These are phyloP conservation scores for Chionis minor DNA, from an alignment of 2,113 vertebrate genomes.

Conservation along the genomic window DNA sequence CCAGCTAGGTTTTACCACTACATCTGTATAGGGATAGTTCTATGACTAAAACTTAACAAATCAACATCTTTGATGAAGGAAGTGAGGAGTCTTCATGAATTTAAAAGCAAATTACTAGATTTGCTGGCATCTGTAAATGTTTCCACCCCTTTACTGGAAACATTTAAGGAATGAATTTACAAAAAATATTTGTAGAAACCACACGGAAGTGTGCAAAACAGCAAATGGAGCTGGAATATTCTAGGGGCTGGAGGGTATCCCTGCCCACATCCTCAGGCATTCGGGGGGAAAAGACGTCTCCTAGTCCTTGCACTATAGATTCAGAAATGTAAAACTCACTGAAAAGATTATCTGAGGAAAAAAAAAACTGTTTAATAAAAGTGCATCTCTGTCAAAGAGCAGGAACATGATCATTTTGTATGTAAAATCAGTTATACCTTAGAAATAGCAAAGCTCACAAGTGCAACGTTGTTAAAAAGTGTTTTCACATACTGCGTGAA, in stretches of 20 bases:
- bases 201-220: background rate
- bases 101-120: background rate
- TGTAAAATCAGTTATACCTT: background rate
- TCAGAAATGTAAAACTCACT: background rate
- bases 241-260: background rate
- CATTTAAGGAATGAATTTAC: background rate
- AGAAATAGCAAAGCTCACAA: background rate
- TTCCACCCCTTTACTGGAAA: background rate
- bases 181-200: background rate
- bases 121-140: background rate
- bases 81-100: background rate
- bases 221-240: background rate
- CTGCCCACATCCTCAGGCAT: background rate
- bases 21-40: background rate
- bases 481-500: slow-evolving; percentile 24
- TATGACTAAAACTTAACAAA: background rate
- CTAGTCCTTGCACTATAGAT: background rate
- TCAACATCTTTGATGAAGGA: background rate
- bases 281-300: background rate
- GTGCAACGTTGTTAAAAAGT: background rate
- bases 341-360: background rate
- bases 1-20: background rate
- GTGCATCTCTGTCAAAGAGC: background rate
- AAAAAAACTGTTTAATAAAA: background rate
- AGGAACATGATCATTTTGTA: background rate